Evolutionary conservation across 2,888 invertebrate species (phyloP), one percentile per base, ranked within the genome.

Genomic region (Nomada ferruginata): DNA sequence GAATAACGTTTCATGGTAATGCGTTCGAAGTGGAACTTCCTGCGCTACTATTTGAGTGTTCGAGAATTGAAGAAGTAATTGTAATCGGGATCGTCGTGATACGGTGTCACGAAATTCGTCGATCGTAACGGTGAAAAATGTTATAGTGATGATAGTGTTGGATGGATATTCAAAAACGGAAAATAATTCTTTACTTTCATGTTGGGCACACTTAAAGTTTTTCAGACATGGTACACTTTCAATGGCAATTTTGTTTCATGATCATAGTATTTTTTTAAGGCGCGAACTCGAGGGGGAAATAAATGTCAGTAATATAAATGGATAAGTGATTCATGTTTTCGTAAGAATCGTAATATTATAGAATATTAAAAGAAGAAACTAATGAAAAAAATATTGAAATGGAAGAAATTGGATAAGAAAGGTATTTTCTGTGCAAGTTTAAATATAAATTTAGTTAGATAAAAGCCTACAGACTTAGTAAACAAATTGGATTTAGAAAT

Each of bases 111-210:
- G 42, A 57, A 1, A 7, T 20, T 65, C 47, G 20, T n/a, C 23
- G 68, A 42, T 75, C 50, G 1, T 64, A 44, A 79, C 75, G 82
- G 74, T 52, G 82, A 82, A 79, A 82, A 79, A 79, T 82, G 70
- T 82, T 82, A 65, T 47, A 10, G 11, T 1, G n/a, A 44, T 11
- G 3, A 26, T 18, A 18, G n/a, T 53, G 15, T 36, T 36, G 36
- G 36, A 36, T 36, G 36, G 36, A 7, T 7, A 7, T 36, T 36
- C 7, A 36, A 36, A 36, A 36, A 36, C 1, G 36, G 36, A 9
- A 36, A 36, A 36, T 36, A 36, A 36, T 36, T 36, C 36, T 7
- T 36, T 36, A 26, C 36, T 36, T 36, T 36, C 36, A 36, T 36
- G 36, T 36, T 36, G 36, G 36, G 36, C 7, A 36, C 36, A 36